Base-by-base conservation (phyloP, 2,888 invertebrate genomes). In the Seira ritae region DNA sequence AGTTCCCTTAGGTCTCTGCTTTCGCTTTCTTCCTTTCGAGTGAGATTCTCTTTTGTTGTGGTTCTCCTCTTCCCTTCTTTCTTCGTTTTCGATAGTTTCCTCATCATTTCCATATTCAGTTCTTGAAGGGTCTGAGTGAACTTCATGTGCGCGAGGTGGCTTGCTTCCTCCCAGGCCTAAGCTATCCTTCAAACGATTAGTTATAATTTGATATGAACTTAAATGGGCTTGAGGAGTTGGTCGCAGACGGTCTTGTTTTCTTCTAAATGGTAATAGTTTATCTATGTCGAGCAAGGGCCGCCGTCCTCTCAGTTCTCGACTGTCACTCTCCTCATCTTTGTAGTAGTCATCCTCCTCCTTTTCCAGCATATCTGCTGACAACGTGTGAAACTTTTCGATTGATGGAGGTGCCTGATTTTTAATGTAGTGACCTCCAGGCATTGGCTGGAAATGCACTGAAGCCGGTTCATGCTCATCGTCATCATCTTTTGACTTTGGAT, bases 371-470 rank as follows among this genome's bases (percentile, higher is more conserved):
- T 81, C 81, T 3, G 75, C 69, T 1, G 75, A 76, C 19, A 75
- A 46, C 19, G 19, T 46, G 37, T 75, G 76, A 65, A 81, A 76
- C 6, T 20, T 15, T 0, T 17, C 69, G 20, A 76, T 81, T 17
- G 22, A 22, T 0, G 70, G 15, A 15, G 81, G 80, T 37, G 76
- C 75, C 12, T 70, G 42, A 17, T 76, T 76, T n/a, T 75, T 24
- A 12, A 81, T 66, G 24, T 81, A 69, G 37, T 42, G 31, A 1
- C 81, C 81, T 12, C 76, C 76, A 2, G 76, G 75, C 24, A 70
- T 70, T 6, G 81, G 80, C 46, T 80, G 80, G 42, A 80, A 80
- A 46, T 75, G 75, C 1, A 69, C 69, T n/a, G 60, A 55, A 1
- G 68, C 19, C 2, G 80, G 81, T 55, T 81, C 81, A n/a, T 50